Evolutionary conservation across 2,888 invertebrate genomes (phyloP), one percentile per base, ranked within the genome.

Genomic region (Heliconius hortense): DNA sequence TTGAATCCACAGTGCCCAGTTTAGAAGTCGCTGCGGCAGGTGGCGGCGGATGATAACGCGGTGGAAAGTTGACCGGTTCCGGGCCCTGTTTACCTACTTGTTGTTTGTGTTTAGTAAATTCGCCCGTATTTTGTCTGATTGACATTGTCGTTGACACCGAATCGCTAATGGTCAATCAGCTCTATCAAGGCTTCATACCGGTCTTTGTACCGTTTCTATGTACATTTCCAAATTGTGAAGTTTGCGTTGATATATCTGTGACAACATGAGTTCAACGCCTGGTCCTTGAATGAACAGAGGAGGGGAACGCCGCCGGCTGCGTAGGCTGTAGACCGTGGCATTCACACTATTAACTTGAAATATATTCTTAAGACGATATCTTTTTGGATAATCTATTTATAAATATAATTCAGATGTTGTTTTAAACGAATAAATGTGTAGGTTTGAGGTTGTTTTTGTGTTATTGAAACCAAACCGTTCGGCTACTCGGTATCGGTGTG

Each of bases 11-110:
- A 89, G 96, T 96, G 82, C 95, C 91, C 85, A 95, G 95, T 79
- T 96, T 96, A 78, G 95, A 94, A 80, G 94, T 94, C 81, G 92
- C 90, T 77, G 95, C 94, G 81, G 97, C 96, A 86, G 95, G 95
- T 81, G 96, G 96, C 79, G 96, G 96, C 83, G 97, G 97, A 88
- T 97, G 97, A 91, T 97, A 97, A 81, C 97, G 95, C 83, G 97
- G 97, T 84, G 97, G 97, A 90, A 93, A 93, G 91, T 89, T 91
- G 91, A 93, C 93, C 91, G 92, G 93, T 92, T 93, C 93, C 81
- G 91, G 85, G 85, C 90, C 93, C 88, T 92, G 93, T 92, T 93
- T 93, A 88, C 93, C 92, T 91, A 93, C 88, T 93, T 93, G 93
- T 83, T 91, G 92, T 86, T 92, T 93, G 86, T 92, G 91, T 87